Conservation (phyloP, 2,888 invertebrate genomes). For the Poecilus cupreus region DNA sequence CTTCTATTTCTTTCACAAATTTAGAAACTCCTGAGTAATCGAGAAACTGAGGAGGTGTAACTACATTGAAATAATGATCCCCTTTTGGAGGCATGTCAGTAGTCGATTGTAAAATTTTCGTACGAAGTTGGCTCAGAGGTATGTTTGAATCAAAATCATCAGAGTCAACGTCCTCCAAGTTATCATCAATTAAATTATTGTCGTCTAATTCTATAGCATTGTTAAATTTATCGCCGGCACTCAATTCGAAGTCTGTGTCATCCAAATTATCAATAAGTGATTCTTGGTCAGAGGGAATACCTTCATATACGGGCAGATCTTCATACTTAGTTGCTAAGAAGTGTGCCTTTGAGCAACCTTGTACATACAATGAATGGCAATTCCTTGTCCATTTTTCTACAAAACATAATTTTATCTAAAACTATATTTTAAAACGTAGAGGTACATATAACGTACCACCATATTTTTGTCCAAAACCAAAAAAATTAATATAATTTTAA, state of each 20-base stretch:
- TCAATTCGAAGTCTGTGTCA: neutral
- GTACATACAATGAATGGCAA: neutral
- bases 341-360: neutral
- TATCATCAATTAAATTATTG: neutral
- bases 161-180: neutral
- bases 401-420: neutral
- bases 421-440: neutral
- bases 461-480: neutral
- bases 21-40: neutral
- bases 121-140: neutral
- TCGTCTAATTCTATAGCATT: neutral
- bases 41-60: neutral
- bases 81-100: slow-evolving; percentile 3
- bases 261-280: neutral
- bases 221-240: neutral
- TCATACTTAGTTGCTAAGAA: neutral
- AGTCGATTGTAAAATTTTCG: neutral
- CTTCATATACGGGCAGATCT: neutral
- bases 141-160: neutral
- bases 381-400: neutral
- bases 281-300: neutral
- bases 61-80: neutral
- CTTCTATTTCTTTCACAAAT: neutral
- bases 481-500: neutral
- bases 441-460: neutral